Base-by-base conservation (phyloP, 2,797 vertebrate genomes). In the Lagocephalus sceleratus region DNA sequence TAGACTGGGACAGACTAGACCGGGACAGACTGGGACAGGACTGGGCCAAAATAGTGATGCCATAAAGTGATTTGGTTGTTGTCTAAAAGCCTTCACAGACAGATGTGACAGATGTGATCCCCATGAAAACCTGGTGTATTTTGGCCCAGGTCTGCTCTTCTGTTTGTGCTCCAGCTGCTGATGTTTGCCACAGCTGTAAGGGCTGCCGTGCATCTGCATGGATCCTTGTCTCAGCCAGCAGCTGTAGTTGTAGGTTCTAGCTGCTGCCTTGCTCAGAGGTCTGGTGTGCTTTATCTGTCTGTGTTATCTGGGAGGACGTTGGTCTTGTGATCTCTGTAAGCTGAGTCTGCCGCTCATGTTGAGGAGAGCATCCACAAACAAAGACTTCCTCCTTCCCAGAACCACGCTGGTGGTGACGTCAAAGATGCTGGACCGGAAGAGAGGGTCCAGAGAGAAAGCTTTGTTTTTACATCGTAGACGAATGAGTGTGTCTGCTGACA, bases 201-300 rank as follows among this genome's bases (percentile, higher is more conserved):
- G 86, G 81, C 87, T 84, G 77, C 70, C 84, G 78, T 91, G 85
- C 84, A 91, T 88, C 90, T 94, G 93, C 94, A 94, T 94, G 93
- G 78, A 75, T 90, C 78, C 44, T 67, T 48, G 71, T 78, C 60
- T 78, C 76, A 78, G 76, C 80, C 81, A 50, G 62, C 62, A 55
- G 57, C 58, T 68, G 59, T 75, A 78, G 78, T 47, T 29, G 32
- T 73, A 76, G 68, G 66, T 46, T 48, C 35, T 64, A 74, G 67
- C 56, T n/a, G n/a, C 51, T 29, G 42, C 51, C 49, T 64, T 40
- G 65, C 71, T 71, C 51, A 2, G 0, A 57, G 9, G 25, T 35
- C 16, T 47, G 47, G 19, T 22, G 22, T 54, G 43, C 66, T 55
- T 61, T 47, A 20, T 52, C 59, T 63, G 60, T 54, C 63, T 41